A percentile compares a stretch with the other conserved stretches of the same genome.
phyloP scores from a whole-genome alignment of 2,113 vertebrate species.

The Pterocles burchelli region DNA sequence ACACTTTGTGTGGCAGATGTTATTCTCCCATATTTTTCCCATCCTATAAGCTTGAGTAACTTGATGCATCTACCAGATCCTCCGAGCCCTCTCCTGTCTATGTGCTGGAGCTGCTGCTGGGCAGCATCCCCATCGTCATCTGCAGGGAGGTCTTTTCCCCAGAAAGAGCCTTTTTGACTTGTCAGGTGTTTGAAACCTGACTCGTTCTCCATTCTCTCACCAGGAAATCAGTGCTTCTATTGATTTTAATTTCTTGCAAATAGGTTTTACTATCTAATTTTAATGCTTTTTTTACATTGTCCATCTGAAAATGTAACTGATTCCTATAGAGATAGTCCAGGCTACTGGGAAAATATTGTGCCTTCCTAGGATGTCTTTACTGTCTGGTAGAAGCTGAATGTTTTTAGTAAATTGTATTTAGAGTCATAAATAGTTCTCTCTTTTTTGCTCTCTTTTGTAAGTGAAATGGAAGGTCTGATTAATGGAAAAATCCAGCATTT shows the following conservation, averaged over 20 bases:
- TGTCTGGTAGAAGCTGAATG: background rate
- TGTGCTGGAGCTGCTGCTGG: rapidly evolving
- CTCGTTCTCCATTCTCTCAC: background rate
- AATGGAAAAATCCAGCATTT: background rate
- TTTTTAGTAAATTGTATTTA: background rate
- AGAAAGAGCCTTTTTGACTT: background rate
- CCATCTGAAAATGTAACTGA: background rate
- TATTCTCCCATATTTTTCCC: background rate
- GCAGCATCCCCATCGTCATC: background rate
- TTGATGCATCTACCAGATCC: background rate
- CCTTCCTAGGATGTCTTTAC: background rate
- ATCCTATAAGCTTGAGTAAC: background rate
- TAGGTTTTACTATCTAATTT: background rate
- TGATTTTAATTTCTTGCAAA: background rate
- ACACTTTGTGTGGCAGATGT: background rate
- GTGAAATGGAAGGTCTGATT: background rate
- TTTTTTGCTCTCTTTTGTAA: background rate
- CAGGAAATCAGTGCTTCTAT: background rate
- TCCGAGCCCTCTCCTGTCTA: background rate
- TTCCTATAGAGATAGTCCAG: background rate
- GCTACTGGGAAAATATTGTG: background rate
- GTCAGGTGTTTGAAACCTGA: background rate
- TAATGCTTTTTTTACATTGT: background rate
- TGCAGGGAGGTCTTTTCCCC: background rate
- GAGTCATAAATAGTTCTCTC: background rate